Evolutionary conservation across 2,888 invertebrate species (phyloP), one percentile per base, ranked within the genome.

Genomic region (Embidobia sp.): DNA sequence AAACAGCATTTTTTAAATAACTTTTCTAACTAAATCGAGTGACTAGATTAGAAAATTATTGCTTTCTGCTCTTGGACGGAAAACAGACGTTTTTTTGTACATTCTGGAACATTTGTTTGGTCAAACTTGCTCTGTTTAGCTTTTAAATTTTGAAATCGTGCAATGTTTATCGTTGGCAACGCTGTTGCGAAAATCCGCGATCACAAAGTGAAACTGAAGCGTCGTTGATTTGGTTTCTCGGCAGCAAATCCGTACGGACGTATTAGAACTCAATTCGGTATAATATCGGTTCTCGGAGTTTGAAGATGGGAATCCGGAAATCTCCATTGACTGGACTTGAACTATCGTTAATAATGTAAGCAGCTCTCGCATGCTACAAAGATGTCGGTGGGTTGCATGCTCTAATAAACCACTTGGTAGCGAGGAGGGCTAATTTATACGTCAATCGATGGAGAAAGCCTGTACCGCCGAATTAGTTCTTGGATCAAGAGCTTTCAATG

Each of bases 401-500:
- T 46, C 61, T 48, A 42, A 75, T 75, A 61, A 67, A 59, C 61
- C 33, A 53, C 48, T 61, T 40, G 46, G 42, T 6, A 18, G 26
- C 19, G 40, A 13, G 40, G 31, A 51, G 31, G 31, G 42, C 44
- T 59, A 64, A 64, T 73, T 73, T 42, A 55, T 49, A 40, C 48
- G 40, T 18, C 22, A 73, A 73, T 73, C 73, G 73, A 73, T 73
- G 18, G 18, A 27, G 40, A 22, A 63, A 63, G 49, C n/a, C n/a
- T 46, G 35, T 35, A 8, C 15, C 16, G 40, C 7, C 31, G 16
- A 64, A 51, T 40, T 64, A 49, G 64, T 49, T 33, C 16, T 11
- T 6, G 22, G 51, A 40, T 64, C 49, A 13, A 51, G 40, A 10
- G 19, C 40, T 40, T 49, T 49, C 27, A 49, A 37, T 59, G 46